A percentile compares a stretch with the other conserved stretches of the same genome.
phyloP scores from a whole-genome alignment of 2,113 vertebrate genomes.

The Poecile atricapillus region DNA sequence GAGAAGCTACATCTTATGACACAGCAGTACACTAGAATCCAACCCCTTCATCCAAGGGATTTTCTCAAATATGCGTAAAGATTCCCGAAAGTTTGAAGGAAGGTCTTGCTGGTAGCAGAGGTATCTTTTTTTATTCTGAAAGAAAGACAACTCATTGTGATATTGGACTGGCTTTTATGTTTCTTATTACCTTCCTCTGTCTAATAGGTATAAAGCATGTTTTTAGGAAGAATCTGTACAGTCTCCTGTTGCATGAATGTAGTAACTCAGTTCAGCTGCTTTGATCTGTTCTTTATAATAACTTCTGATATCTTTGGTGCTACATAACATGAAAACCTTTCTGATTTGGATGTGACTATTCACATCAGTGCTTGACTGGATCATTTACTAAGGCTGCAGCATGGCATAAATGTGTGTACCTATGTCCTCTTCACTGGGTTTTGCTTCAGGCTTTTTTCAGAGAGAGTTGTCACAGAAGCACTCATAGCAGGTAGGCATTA shows the following conservation, averaged over 20 bases:
- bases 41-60: not conserved
- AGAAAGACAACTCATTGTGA: not conserved
- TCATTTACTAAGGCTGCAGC: not conserved
- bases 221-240: not conserved
- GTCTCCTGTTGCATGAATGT: not conserved
- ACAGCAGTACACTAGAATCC: not conserved
- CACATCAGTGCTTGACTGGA: not conserved
- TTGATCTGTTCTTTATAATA: not conserved
- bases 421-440: not conserved
- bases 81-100: not conserved
- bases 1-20: not conserved
- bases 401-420: accelerated
- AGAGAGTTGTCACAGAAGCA: not conserved
- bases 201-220: not conserved
- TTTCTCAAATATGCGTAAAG: not conserved
- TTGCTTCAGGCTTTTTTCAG: not conserved
- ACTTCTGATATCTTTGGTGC: not conserved
- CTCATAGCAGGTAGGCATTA: not conserved
- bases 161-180: not conserved
- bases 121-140: not conserved
- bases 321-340: not conserved
- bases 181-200: not conserved
- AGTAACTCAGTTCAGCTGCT: not conserved
- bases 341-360: not conserved
- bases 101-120: not conserved